Evolutionary conservation across 1,140 invertebrate genomes (phyloP).

Genomic region (Xylocopa sonorina): DNA sequence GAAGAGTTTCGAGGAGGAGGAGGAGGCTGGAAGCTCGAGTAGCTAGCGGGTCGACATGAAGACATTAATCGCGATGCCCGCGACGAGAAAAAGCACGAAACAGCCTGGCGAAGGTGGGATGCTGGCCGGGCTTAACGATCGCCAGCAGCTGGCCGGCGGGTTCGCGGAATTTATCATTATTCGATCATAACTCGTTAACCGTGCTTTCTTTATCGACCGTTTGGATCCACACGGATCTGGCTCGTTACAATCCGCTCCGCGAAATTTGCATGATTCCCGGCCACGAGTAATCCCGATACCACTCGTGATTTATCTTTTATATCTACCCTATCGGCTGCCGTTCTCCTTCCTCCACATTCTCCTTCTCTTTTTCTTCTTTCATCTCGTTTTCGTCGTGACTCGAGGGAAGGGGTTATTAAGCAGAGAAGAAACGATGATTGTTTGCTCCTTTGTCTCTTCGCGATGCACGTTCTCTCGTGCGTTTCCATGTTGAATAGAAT

Average conservation of each 20-base stretch:
- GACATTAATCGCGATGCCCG: slow-evolving; percentile 55
- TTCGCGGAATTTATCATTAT: slow-evolving; percentile 59
- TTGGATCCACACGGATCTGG: slow-evolving; percentile 32
- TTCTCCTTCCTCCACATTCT: neutral
- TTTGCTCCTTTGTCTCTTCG: too few relatives aligned
- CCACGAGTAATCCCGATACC: slow-evolving; percentile 41
- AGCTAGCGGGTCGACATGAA: slow-evolving; percentile 41
- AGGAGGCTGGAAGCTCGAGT: neutral
- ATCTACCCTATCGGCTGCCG: neutral
- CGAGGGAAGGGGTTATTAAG: slow-evolving; percentile 16
- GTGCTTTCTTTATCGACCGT: slow-evolving; percentile 40
- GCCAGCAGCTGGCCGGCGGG: slow-evolving; percentile 41
- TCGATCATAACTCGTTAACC: slow-evolving; percentile 62
- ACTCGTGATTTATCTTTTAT: slow-evolving; percentile 34
- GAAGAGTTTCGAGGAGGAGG: too few relatives aligned
- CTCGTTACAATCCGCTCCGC: slow-evolving; percentile 43
- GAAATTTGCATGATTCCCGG: slow-evolving; percentile 56
- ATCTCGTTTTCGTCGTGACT: neutral
- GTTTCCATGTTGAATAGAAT: too few relatives aligned
- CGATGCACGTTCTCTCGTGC: too few relatives aligned
- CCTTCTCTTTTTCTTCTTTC: neutral
- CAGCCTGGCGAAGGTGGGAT: slow-evolving; percentile 16
- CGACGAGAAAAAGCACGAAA: slow-evolving; percentile 45
- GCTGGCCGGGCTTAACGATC: slow-evolving; percentile 36
- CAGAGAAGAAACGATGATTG: too few relatives aligned